phyloP scores from a whole-genome alignment of 2,888 invertebrate species.

The Epistrophe grossulariae region DNA sequence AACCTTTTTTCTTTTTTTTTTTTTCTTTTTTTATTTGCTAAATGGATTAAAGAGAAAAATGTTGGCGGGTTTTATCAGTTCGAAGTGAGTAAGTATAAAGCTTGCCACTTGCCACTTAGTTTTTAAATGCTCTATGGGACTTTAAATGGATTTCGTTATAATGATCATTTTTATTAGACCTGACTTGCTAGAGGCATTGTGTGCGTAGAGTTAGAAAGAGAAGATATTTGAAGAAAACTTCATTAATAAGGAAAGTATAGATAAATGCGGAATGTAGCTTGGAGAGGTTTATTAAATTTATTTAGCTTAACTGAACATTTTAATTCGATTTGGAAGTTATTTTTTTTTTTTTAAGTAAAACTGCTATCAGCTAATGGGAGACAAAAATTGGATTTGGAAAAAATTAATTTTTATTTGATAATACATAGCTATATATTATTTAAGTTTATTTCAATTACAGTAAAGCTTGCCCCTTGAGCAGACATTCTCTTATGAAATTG shows the following conservation, averaged over 20 bases:
- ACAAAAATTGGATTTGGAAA: neutral
- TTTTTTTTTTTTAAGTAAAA: neutral
- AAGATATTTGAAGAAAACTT: conserved; percentile 11
- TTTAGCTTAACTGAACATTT: neutral
- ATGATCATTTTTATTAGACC: conserved; percentile 34
- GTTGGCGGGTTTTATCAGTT: conserved; percentile 43
- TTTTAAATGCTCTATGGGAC: conserved; percentile 34
- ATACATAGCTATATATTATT: too few species aligned
- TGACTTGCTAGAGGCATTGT: neutral
- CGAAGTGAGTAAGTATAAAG: conserved; percentile 14
- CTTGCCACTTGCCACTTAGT: conserved; percentile 20
- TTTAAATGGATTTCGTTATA: conserved; percentile 53
- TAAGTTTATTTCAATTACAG: too few species aligned
- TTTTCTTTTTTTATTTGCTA: conserved; percentile 14
- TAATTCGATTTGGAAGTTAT: neutral
- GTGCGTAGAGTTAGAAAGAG: neutral
- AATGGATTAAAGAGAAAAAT: conserved; percentile 46
- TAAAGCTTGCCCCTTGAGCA: too few species aligned
- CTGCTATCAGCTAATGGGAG: neutral
- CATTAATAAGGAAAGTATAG: conserved; percentile 32
- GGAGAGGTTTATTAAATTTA: neutral
- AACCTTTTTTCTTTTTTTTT: conserved; percentile 6
- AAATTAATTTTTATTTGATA: too few species aligned
- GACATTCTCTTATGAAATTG: too few species aligned
- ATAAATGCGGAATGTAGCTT: neutral